Base-by-base conservation (phyloP, 2,888 invertebrate genomes). In the Yponomeuta cagnagella region DNA sequence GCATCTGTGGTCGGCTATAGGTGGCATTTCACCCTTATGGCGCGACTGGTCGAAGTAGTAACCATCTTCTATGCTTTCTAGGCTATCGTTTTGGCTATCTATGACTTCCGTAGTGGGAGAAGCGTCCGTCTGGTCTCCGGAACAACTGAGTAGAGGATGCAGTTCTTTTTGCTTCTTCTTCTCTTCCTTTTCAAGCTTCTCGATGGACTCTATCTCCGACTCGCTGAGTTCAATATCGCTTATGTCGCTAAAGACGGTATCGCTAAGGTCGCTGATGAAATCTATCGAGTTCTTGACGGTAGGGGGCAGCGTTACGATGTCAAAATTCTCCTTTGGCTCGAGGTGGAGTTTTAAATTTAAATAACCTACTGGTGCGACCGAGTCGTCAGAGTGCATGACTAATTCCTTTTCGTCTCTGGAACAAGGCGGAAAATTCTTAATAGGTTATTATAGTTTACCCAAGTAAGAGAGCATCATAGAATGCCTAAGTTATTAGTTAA, bases 281-380 rank as follows among this genome's bases (percentile, higher is more conserved):
- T 94, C 94, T 76, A 94, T 83, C 15, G 94, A 93, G 78, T 88
- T 93, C 83, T 94, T 94, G 31, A 94, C 85, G 73, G 84, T 88
- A 63, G 87, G 87, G 78, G 90, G 91, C 81, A 90, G 82, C 78
- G 82, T 81, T 31, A 82, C 79, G 73, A 84, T 82, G 78, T 87
- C 82, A 64, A 81, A 82, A 70, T 90, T 89, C 31, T 93, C 89
- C 87, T 95, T 95, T 70, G 93, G 83, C 88, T 96, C 96, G 78
- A 98, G 92, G 79, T 95, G 96, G 74, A 98, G 88, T 87, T 96
- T 96, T 77, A 99, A 94, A 87, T 97, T 97, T 72, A 99, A 93
- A 87, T 98, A 99, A 52, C 98, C 98, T 71, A 99, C 99, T 9
- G 98, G 97, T 48, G 98, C 98, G 81, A 99, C 95, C 2, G 97